These are phyloP conservation scores for Nasonia giraulti DNA, from an alignment of 1,140 invertebrate genomes.

Conservation along the genomic window DNA sequence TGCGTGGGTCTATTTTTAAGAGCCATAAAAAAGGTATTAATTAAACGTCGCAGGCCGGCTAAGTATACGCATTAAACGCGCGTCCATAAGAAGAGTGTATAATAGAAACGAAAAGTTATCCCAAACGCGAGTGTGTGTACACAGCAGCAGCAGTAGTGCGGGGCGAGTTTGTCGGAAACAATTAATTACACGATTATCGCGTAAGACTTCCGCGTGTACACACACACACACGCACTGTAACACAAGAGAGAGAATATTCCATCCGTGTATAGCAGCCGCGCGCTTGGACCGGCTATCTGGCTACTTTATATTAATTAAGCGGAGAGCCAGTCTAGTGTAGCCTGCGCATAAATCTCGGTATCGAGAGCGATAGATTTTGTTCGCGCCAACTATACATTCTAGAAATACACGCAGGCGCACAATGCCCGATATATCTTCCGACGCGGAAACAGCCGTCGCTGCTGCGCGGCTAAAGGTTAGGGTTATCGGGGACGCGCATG, in stretches of 20 bases:
- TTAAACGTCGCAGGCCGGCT: too few species aligned
- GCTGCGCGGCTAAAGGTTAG: neutral
- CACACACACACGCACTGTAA: too few species aligned
- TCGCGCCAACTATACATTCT: neutral
- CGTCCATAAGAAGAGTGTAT: neutral
- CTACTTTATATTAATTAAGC: slow-evolving; percentile 13
- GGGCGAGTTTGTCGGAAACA: slow-evolving; percentile 4
- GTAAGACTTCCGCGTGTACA: slow-evolving; percentile 15
- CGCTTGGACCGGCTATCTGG: neutral
- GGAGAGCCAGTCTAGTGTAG: neutral
- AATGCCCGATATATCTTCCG: slow-evolving; percentile 7
- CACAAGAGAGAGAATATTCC: neutral
- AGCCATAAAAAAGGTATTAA: too few species aligned
- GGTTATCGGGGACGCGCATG: slow-evolving; percentile 8
- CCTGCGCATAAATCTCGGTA: neutral
- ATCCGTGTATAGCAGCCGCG: too few species aligned
- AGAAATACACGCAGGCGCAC: neutral
- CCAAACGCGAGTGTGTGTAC: neutral
- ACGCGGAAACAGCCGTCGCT: slow-evolving; percentile 10
- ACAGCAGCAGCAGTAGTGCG: too few species aligned
- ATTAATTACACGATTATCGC: neutral
- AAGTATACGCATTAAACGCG: too few species aligned
- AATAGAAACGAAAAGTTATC: neutral
- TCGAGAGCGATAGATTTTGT: slow-evolving; percentile 7
- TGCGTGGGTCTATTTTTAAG: too few species aligned